Percentiles rank a stretch among this genome's conserved stretches.
Conservation (phyloP, 2,797 vertebrate species). For the Brotogeris chrysoptera region DNA sequence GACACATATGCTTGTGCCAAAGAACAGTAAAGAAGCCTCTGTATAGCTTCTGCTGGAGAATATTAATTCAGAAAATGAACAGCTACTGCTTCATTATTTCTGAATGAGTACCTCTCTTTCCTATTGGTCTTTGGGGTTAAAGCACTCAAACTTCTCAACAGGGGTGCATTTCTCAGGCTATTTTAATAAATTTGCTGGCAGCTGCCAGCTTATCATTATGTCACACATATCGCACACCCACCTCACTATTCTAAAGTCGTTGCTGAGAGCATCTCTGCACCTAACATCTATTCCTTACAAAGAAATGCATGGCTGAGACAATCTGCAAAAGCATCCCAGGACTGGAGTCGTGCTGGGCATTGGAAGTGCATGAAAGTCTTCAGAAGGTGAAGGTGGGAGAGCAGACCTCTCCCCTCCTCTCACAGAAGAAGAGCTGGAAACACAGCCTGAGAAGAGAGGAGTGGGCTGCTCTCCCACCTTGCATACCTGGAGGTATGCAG, state of each 20-base stretch:
- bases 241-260: not conserved
- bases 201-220: not conserved
- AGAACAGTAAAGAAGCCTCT: not conserved
- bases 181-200: not conserved
- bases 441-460: accelerated
- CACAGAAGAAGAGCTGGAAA: not conserved
- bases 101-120: not conserved
- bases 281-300: not conserved
- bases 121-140: not conserved
- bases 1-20: not conserved
- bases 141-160: not conserved
- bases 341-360: not conserved
- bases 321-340: not conserved
- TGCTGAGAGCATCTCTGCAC: not conserved
- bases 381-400: accelerated
- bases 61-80: not conserved
- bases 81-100: not conserved
- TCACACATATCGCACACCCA: accelerated
- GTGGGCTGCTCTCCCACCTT: not conserved
- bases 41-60: not conserved
- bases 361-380: accelerated
- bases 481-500: not conserved
- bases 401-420: accelerated
- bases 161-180: not conserved
- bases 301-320: not conserved